A percentile compares a stretch with the other conserved stretches of the same genome.
phyloP scores from a whole-genome alignment of 2,888 invertebrate genomes.

The Catonia carolina region DNA sequence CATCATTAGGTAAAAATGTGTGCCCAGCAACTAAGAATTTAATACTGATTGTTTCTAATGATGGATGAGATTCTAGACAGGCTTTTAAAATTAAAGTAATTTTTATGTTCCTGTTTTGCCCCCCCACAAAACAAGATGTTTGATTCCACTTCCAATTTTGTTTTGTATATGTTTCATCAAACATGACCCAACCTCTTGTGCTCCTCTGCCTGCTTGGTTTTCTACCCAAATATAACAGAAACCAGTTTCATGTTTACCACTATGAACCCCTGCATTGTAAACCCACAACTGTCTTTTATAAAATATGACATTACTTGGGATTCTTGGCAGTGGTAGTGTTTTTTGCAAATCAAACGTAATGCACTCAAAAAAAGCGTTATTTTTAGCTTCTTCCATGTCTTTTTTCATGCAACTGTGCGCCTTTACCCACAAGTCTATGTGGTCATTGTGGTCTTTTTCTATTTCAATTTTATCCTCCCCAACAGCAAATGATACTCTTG shows the following conservation, averaged over 20 bases:
- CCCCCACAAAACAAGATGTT: too few species aligned
- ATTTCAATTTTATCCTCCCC: too few species aligned
- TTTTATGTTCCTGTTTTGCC: constrained; percentile 33
- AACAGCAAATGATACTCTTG: too few species aligned
- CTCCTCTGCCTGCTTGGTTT: too few species aligned
- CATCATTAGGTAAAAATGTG: constrained; percentile 30
- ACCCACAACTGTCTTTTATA: constrained; percentile 37
- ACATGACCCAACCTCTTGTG: constrained; percentile 35
- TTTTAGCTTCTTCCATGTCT: not conserved
- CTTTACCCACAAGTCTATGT: not conserved
- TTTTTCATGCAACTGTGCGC: not conserved
- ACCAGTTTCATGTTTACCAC: constrained; percentile 27
- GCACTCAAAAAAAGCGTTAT: constrained; percentile 1
- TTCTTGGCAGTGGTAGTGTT: constrained; percentile 33
- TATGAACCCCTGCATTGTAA: constrained; percentile 35
- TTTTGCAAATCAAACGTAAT: constrained; percentile 33
- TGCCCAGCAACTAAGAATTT: constrained; percentile 29
- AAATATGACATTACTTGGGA: constrained; percentile 33
- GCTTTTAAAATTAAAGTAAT: too few species aligned
- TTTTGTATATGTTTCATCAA: constrained; percentile 30
- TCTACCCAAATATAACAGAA: constrained; percentile 36
- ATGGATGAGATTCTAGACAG: too few species aligned
- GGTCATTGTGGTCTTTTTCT: constrained; percentile 2
- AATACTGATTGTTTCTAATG: too few species aligned
- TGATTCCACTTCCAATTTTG: too few species aligned